Base-by-base conservation (phyloP, 2,888 invertebrate species). In the Bellardia bayeri region DNA sequence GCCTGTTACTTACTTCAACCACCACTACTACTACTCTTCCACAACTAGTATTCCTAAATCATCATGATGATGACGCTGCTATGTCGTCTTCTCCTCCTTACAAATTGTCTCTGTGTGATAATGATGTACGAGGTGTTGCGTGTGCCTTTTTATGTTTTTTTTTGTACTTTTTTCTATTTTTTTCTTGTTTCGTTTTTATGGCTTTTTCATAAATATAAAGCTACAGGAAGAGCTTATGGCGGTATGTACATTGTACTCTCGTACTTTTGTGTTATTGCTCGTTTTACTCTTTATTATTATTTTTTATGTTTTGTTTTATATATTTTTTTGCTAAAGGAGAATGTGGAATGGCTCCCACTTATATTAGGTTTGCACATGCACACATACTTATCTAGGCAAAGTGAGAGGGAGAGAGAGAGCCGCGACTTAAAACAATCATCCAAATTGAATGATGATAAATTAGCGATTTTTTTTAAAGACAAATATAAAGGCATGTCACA, bases 51-150 rank as follows among this genome's bases (percentile, higher is more conserved):
- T 75, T 64, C 54, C 72, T 9, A 40, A 82, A 58, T 66, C 30
- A 71, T 40, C 23, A 37, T 45, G 71, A 72, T 40, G 56, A 64
- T 64, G 56, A 23, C 40, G 51, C 54, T 76, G 40, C 42, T 61
- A 6, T 16, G 30, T 30, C 56, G 64, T n/a, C 37, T 56, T 23
- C 16, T 58, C 37, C 56, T 72, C 23, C 74, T 42, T 33, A 54
- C 54, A 56, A 66, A 11, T 63, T 74, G 78, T 69, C 33, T 83
- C 66, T 84, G 76, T 82, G 84, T 64, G 66, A 82, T 82, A 75
- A 82, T 87, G 82, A 82, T 85, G 51, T 79, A 85, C 79, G 85
- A 85, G 87, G 85, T 87, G 87, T 87, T 87, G 87, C 85, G 81
- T 85, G 68, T 66, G 76, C 58, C 68, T 87, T 66, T 82, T 74